Evolutionary conservation across 2,113 vertebrate species (phyloP).

Genomic region (Gymnorhina tibicen): DNA sequence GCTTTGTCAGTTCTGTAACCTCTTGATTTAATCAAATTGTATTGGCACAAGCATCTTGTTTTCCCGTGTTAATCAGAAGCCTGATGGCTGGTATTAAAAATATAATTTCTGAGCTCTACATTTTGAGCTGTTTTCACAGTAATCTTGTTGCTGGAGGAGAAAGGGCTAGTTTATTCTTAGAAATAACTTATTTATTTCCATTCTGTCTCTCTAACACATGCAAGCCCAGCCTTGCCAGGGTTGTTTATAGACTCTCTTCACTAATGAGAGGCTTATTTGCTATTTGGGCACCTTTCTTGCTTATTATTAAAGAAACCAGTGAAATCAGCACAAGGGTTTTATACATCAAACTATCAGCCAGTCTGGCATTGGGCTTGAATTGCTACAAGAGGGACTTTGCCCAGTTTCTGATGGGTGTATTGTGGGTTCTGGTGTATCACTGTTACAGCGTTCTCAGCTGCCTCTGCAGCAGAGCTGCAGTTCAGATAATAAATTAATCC

Average conservation of each 20-base stretch:
- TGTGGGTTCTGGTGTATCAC: not conserved
- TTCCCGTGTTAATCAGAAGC: not conserved
- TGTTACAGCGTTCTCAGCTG: not conserved
- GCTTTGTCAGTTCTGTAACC: not conserved
- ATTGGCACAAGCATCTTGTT: not conserved
- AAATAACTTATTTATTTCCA: not conserved
- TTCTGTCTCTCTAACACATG: not conserved
- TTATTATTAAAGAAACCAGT: not conserved
- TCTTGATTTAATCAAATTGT: not conserved
- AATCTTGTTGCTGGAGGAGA: not conserved
- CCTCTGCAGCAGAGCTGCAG: not conserved
- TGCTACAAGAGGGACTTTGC: not conserved
- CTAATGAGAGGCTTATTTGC: not conserved
- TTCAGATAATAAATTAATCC: not conserved
- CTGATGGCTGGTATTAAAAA: not conserved
- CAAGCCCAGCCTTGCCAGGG: not conserved
- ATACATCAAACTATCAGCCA: not conserved
- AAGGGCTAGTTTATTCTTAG: not conserved
- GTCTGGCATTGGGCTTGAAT: not conserved
- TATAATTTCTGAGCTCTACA: rapidly evolving
- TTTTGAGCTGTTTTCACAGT: not conserved
- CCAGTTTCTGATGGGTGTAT: not conserved
- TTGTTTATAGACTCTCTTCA: not conserved
- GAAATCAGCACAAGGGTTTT: not conserved
- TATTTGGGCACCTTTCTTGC: not conserved